Percentiles rank a stretch among this genome's conserved stretches.
These are phyloP conservation scores for Drosophila limbata DNA, from an alignment of 2,888 invertebrate species.

Conservation along the genomic window DNA sequence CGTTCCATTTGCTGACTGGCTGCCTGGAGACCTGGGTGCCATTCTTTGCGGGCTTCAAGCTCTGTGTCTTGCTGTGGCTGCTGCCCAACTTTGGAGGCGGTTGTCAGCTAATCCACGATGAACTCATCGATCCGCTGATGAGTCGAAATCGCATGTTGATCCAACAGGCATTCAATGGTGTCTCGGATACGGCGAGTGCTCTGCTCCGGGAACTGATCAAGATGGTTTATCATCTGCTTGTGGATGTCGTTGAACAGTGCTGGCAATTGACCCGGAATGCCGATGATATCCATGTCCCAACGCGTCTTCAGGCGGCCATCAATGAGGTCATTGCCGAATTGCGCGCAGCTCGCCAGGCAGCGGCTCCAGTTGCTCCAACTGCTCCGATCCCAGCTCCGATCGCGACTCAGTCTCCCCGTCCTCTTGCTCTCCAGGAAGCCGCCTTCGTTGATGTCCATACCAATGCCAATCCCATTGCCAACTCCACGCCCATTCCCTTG, in stretches of 20 bases:
- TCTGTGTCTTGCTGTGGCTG: conserved; percentile 96
- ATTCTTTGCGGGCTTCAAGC: conserved; percentile 98
- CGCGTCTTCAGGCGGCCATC: conserved; percentile 45
- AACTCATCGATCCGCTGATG: conserved; percentile 97
- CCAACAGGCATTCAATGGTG: conserved; percentile 2
- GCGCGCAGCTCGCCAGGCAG: conserved; percentile 29
- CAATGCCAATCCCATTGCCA: neutral
- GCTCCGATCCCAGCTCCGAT: neutral
- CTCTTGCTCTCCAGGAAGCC: neutral
- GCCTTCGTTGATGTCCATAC: neutral
- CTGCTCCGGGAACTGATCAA: conserved; percentile 39
- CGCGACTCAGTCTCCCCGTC: too few relatives aligned
- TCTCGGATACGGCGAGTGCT: neutral
- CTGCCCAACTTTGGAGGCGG: conserved; percentile 97
- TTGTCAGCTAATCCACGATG: conserved; percentile 95
- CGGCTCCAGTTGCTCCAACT: neutral
- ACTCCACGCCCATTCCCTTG: neutral
- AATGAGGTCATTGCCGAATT: conserved; percentile 46
- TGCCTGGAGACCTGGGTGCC: conserved; percentile 96
- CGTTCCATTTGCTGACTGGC: conserved; percentile 96
- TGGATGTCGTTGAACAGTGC: conserved; percentile 40
- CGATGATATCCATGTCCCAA: conserved; percentile 31
- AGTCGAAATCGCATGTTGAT: conserved; percentile 91
- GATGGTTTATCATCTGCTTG: conserved; percentile 19
- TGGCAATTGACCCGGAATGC: conserved; percentile 30